These are phyloP conservation scores for Lipophrys pholis DNA, from an alignment of 2,113 vertebrate species.

Conservation along the genomic window DNA sequence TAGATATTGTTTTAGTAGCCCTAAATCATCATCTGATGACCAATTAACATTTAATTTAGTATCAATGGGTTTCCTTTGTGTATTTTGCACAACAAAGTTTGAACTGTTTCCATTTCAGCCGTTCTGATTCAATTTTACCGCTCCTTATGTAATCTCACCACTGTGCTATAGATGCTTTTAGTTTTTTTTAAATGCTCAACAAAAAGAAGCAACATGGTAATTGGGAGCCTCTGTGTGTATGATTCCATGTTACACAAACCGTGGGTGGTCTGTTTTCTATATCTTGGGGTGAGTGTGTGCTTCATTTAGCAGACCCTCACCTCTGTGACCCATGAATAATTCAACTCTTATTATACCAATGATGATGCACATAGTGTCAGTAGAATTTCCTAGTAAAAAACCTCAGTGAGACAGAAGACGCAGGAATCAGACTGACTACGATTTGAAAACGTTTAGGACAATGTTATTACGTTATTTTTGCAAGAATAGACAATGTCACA, in stretches of 20 bases:
- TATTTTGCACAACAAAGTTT: background rate
- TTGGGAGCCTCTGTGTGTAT: conserved; percentile 37
- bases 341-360: conserved; percentile 56
- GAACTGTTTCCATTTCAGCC: background rate
- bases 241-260: conserved; percentile 51
- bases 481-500: no score
- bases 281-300: conserved; percentile 48
- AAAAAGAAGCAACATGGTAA: conserved; percentile 54
- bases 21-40: conserved; percentile 12
- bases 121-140: background rate
- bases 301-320: conserved; percentile 59
- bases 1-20: conserved; percentile 29
- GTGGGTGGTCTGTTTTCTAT: conserved; percentile 64
- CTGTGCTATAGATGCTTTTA: conserved; percentile 22
- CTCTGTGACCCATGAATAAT: conserved; percentile 59
- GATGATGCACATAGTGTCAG: conserved; percentile 27
- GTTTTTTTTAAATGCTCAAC: conserved; percentile 20
- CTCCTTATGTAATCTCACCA: conserved; percentile 21
- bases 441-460: no score
- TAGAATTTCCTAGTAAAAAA: no score
- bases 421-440: no score
- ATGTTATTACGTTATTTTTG: no score
- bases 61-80: background rate
- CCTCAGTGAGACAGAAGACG: no score
- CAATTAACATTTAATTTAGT: conserved; percentile 5